A percentile compares a stretch with the other conserved stretches of the same genome.
Conservation (phyloP, 2,797 vertebrate genomes). For the Argentina silus region DNA sequence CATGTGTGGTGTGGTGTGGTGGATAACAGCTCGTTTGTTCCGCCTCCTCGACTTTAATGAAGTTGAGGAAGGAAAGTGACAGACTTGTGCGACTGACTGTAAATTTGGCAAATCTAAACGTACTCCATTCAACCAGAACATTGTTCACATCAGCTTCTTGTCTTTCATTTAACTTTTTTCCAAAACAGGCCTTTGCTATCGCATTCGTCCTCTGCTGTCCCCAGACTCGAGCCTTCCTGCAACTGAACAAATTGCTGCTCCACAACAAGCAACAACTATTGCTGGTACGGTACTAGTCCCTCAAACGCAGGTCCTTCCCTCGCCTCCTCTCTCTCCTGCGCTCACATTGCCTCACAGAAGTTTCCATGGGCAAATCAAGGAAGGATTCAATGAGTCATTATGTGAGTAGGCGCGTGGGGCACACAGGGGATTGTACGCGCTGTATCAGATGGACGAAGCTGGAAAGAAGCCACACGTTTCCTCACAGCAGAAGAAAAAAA, state of each 20-base stretch:
- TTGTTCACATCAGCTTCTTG: not conserved
- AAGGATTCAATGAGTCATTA: slow-evolving; percentile 12
- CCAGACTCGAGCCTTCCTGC: not conserved
- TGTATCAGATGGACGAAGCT: not conserved
- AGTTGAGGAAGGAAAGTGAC: not conserved
- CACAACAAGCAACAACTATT: no score
- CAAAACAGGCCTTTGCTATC: not conserved
- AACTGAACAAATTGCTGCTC: not conserved
- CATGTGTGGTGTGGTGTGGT: slow-evolving; percentile 1
- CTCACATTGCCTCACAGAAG: slow-evolving; percentile 2
- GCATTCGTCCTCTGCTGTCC: not conserved
- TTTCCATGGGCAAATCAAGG: slow-evolving; percentile 11
- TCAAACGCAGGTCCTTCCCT: no score
- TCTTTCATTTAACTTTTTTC: not conserved
- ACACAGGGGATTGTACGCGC: not conserved
- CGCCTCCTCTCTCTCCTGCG: not conserved
- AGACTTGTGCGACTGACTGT: no score
- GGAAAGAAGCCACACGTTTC: slow-evolving; percentile 5
- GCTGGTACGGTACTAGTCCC: no score
- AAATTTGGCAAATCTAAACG: not conserved
- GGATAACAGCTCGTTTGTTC: not conserved
- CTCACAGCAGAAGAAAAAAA: slow-evolving; percentile 6
- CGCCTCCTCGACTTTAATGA: not conserved
- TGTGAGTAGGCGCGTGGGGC: slow-evolving; percentile 2
- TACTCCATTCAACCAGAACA: not conserved